Evolutionary conservation across 2,113 vertebrate species (phyloP).

Genomic region (Hemibagrus wyckioides): DNA sequence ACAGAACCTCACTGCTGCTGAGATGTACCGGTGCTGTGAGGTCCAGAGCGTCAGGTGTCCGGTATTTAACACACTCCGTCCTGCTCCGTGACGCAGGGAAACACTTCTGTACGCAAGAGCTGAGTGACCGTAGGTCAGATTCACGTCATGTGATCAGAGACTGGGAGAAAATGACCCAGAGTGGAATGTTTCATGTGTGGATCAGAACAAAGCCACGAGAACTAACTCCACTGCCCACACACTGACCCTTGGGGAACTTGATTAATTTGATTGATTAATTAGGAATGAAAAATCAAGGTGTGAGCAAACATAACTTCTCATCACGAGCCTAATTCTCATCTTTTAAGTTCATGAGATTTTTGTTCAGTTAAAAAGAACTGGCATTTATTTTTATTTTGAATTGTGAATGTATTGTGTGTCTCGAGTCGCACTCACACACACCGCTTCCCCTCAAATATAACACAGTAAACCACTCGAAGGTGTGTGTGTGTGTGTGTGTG

Average conservation of each 20-base stretch:
- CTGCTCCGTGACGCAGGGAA: background rate
- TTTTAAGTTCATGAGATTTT: background rate
- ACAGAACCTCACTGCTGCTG: background rate
- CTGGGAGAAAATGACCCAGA: background rate
- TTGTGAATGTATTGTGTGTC: background rate
- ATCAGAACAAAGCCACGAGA: background rate
- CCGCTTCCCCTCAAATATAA: background rate
- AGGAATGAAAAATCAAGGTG: background rate
- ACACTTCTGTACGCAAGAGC: background rate
- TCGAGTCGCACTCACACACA: background rate
- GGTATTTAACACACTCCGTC: background rate
- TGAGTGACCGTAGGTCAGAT: background rate
- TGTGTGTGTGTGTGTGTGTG: background rate
- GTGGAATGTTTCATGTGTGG: background rate
- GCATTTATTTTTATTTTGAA: background rate
- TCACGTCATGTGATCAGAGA: background rate
- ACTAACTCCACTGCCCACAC: background rate
- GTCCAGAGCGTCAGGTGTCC: background rate
- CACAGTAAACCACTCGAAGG: background rate
- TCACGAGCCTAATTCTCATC: background rate
- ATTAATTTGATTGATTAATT: background rate
- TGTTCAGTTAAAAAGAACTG: background rate
- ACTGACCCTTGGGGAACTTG: too few species aligned
- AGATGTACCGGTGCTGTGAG: background rate
- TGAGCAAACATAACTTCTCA: background rate